Conservation (phyloP, 2,888 invertebrate species). For the Sminthurinus aureus region DNA sequence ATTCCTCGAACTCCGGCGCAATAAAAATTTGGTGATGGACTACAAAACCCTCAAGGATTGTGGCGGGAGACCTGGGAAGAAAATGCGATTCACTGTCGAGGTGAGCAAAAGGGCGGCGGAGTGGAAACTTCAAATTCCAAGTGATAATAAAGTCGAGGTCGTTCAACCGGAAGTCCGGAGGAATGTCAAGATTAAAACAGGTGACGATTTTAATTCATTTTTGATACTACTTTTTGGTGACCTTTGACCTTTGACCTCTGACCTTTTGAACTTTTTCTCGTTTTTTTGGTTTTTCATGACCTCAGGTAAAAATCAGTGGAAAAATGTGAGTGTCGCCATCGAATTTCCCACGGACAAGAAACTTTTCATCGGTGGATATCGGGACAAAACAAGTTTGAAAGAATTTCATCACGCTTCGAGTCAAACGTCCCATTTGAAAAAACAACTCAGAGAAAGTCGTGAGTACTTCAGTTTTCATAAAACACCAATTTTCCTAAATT, state of each 20-base stretch:
- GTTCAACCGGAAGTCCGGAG: constrained; percentile 24
- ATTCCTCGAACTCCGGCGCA: constrained; percentile 51
- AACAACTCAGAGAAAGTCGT: constrained; percentile 23
- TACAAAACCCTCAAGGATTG: constrained; percentile 49
- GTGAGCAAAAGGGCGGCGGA: constrained; percentile 50
- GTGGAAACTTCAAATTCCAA: constrained; percentile 47
- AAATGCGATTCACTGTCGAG: constrained; percentile 54
- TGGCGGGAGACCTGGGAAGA: constrained; percentile 45
- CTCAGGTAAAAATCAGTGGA: constrained; percentile 57
- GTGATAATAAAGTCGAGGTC: constrained; percentile 38
- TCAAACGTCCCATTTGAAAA: constrained; percentile 69
- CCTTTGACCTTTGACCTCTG: too few relatives aligned
- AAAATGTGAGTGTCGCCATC: constrained; percentile 69
- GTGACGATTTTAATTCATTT: constrained; percentile 5
- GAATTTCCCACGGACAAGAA: constrained; percentile 72
- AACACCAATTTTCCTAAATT: neutral
- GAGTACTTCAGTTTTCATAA: neutral
- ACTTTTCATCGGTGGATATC: constrained; percentile 83
- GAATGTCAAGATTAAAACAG: constrained; percentile 30
- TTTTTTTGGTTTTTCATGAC: too few relatives aligned
- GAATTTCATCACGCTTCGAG: constrained; percentile 83
- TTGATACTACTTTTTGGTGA: neutral
- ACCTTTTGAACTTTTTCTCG: too few relatives aligned
- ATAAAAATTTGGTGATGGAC: constrained; percentile 51
- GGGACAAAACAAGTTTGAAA: constrained; percentile 73